Evolutionary conservation across 2,797 vertebrate species (phyloP).

Genomic region (Cynopterus sphinx): DNA sequence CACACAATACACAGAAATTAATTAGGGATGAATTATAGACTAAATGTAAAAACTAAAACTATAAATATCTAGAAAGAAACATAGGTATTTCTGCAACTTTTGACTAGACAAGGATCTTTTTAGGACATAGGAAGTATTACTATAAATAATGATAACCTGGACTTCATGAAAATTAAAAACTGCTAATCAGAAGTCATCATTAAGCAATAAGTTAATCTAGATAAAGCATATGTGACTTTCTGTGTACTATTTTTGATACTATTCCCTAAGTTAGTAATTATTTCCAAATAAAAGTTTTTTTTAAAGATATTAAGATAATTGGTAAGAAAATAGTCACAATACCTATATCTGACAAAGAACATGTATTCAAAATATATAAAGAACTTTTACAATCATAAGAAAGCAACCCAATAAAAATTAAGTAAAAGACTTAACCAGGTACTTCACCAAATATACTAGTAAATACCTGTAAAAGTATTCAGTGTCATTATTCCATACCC

Average conservation of each 20-base stretch:
- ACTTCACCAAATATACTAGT: neutral
- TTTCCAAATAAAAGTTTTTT: slow-evolving; percentile 13
- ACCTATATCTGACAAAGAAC: neutral
- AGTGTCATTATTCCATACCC: neutral
- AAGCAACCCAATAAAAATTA: neutral
- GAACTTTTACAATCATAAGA: neutral
- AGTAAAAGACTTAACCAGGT: neutral
- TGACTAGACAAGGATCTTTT: neutral
- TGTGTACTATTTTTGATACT: neutral
- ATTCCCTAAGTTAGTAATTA: slow-evolving; percentile 7
- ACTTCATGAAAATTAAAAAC: slow-evolving; percentile 22
- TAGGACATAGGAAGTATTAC: neutral
- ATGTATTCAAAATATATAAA: neutral
- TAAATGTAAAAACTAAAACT: slow-evolving; percentile 15
- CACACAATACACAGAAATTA: neutral
- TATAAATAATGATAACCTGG: neutral
- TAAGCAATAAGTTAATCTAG: neutral
- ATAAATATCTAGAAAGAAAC: neutral
- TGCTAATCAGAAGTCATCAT: neutral
- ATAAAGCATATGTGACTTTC: neutral
- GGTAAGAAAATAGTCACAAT: neutral
- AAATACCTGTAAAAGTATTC: neutral
- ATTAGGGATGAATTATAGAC: neutral
- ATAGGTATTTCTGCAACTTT: neutral
- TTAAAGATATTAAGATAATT: neutral